Evolutionary conservation across 2,888 invertebrate species (phyloP), one percentile per base, ranked within the genome.

Genomic region (Acrocyrtus sp.): DNA sequence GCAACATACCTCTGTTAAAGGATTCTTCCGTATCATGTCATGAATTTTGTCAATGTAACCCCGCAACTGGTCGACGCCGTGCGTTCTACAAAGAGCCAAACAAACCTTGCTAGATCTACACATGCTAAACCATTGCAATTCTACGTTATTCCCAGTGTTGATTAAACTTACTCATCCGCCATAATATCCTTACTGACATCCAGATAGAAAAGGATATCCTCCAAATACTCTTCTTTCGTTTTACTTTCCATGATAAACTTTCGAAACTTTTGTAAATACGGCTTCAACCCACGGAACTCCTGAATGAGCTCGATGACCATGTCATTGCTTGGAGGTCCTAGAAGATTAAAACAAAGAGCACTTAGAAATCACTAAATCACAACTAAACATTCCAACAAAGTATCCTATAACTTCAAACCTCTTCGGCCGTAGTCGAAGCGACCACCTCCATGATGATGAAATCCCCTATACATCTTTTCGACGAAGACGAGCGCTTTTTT

Each of bases 1-100:
- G 8, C 15, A 12, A 54, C 29, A 0, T 65, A 80, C 80, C 54
- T 75, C 76, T 41, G 66, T 67, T 4, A 75, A 47, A 4, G 79
- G 79, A 72, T 80, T 61, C 26, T 76, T 69, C 3, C 80, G 60
- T 8, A 80, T 74, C 76, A 79, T 74, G 61, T 80, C 80, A 70
- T 78, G 76, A 17, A 80, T 70, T 58, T 74, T 73, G 48, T 77
- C 77, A 50, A 75, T 75, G 17, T 72, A 77, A 6, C 74, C 58
- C 54, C 74, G 62, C 2, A 80, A 53, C 10, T 77, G 72, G 10
- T 74, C 74, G 6, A 70, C 69, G 4, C 78, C 77, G 63, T 78
- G 78, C 39, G 74, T 73, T 45, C 80, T 80, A 53, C 10, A 45
- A 68, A 39, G 8, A 63, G 19, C 15, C 5, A 50, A 61, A 61